phyloP scores from a whole-genome alignment of 2,113 vertebrate genomes.

The Antechinus stuartii region DNA sequence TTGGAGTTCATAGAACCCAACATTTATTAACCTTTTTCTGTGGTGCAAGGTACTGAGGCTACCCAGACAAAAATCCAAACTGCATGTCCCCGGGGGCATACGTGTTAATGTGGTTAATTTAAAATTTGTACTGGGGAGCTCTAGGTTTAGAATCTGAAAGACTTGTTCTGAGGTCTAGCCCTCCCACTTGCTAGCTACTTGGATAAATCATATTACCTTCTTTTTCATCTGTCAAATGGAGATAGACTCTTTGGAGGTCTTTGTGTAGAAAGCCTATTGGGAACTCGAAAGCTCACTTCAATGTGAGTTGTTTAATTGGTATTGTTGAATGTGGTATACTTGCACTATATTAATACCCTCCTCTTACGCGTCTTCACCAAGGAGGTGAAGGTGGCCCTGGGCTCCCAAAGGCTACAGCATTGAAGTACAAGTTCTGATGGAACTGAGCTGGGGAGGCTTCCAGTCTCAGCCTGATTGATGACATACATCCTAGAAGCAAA shows the following conservation, averaged over 20 bases:
- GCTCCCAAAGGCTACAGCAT: too few relatives aligned
- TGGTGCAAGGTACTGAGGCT: neutral
- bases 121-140: slow-evolving; percentile 22
- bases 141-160: neutral
- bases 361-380: neutral
- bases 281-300: neutral
- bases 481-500: neutral
- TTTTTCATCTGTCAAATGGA: neutral
- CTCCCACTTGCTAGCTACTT: slow-evolving; percentile 26
- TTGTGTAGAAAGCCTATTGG: neutral
- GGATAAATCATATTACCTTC: neutral
- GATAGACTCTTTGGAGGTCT: neutral
- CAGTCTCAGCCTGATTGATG: neutral
- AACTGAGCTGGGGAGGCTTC: neutral
- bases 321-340: neutral
- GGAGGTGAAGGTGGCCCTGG: too few relatives aligned
- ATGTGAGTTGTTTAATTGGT: neutral
- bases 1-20: neutral
- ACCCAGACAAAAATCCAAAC: neutral
- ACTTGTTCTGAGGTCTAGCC: neutral
- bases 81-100: neutral
- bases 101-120: neutral
- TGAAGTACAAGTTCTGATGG: too few relatives aligned
- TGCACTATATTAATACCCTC: neutral
- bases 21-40: neutral